phyloP scores from a whole-genome alignment of 1,140 invertebrate genomes.

The Drosophila novamexicana region DNA sequence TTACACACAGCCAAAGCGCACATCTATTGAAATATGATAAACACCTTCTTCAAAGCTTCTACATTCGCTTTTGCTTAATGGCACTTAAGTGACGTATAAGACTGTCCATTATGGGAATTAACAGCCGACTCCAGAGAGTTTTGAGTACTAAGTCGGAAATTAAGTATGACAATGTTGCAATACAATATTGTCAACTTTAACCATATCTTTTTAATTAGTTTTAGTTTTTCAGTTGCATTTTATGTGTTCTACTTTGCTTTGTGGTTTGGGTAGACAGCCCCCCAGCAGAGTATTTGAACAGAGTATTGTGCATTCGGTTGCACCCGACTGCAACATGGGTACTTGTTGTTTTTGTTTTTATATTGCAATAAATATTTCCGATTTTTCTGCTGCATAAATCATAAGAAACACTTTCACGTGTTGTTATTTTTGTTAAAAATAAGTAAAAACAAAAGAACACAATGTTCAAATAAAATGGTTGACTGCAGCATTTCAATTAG shows the following conservation, averaged over 20 bases:
- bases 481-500: constrained; percentile 65
- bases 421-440: constrained; percentile 30
- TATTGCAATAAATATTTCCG: too few relatives aligned
- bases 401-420: neutral
- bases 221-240: constrained; percentile 15
- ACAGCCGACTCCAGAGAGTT: neutral
- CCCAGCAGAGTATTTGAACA: too few relatives aligned
- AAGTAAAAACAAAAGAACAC: too few relatives aligned
- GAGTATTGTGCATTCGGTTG: too few relatives aligned
- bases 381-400: neutral
- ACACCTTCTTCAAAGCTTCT: constrained; percentile 20
- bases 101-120: neutral
- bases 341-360: too few relatives aligned
- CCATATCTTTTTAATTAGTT: too few relatives aligned
- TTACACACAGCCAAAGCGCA: constrained; percentile 56
- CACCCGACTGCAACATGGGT: too few relatives aligned
- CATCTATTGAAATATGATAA: constrained; percentile 40
- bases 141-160: neutral
- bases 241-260: too few relatives aligned
- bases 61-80: constrained; percentile 13
- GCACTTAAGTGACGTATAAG: constrained; percentile 19
- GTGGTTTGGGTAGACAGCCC: too few relatives aligned
- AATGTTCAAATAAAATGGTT: constrained; percentile 44
- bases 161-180: neutral
- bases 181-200: neutral